phyloP scores from a whole-genome alignment of 2,797 vertebrate species.

The Galagoides demidoff region DNA sequence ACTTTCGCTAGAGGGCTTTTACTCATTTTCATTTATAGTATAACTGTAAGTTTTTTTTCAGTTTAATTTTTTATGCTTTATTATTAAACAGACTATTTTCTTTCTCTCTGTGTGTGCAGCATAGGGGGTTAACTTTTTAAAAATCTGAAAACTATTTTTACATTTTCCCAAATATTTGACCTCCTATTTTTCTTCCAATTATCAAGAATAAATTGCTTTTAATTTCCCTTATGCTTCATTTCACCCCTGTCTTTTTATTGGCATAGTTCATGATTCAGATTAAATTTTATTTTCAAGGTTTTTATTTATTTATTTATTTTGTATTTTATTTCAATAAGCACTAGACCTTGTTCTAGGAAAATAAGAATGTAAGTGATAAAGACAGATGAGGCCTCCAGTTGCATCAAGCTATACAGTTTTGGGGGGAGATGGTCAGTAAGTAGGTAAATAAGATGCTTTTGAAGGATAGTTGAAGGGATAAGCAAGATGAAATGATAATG shows the following conservation, averaged over 20 bases:
- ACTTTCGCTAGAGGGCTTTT: conserved; percentile 4
- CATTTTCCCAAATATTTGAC: not conserved
- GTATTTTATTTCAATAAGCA: not conserved
- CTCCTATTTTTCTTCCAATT: conserved; percentile 17
- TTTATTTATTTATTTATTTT: conserved; percentile 2
- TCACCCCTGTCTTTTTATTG: not conserved
- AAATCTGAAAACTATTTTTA: not conserved
- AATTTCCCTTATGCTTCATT: not conserved
- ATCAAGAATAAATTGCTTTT: not conserved
- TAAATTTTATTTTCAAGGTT: conserved; percentile 43
- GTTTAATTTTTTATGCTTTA: conserved; percentile 19
- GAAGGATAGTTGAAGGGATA: not conserved
- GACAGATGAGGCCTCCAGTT: not conserved
- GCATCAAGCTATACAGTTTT: conserved; percentile 12
- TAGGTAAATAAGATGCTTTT: conserved; percentile 35
- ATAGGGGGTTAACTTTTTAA: not conserved
- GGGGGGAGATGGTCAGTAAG: not conserved
- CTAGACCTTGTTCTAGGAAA: not conserved
- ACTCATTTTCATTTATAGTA: conserved; percentile 25
- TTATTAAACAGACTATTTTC: not conserved
- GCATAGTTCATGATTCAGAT: conserved; percentile 25
- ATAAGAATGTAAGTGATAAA: not conserved
- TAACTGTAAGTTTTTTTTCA: not conserved
- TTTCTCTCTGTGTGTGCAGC: not conserved
- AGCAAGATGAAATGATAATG: not conserved